Percentiles rank a stretch among this genome's conserved stretches.
phyloP scores from a whole-genome alignment of 2,888 invertebrate species.

The Dascillus cervinus region DNA sequence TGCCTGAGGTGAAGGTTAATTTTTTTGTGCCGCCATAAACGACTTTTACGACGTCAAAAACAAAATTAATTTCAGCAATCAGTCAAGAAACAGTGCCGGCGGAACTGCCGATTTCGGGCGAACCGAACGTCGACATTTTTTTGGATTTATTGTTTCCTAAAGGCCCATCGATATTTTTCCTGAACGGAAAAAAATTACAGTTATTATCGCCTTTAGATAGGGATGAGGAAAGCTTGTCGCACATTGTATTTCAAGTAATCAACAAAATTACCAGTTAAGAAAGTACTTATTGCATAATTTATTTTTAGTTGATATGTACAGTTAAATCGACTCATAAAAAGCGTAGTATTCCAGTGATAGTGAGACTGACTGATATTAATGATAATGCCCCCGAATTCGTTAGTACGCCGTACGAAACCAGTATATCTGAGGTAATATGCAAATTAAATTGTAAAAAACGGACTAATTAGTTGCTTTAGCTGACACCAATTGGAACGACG shows the following conservation, averaged over 20 bases:
- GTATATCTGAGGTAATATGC: slow-evolving; percentile 71
- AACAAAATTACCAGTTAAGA: too few species aligned
- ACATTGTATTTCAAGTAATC: slow-evolving; percentile 79
- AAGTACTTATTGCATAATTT: too few species aligned
- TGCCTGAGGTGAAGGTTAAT: neutral
- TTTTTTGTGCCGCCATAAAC: too few species aligned
- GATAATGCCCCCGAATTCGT: slow-evolving; percentile 82
- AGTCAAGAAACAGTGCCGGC: slow-evolving; percentile 76
- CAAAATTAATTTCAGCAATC: slow-evolving; percentile 62
- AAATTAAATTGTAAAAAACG: neutral
- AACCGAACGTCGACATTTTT: slow-evolving; percentile 69
- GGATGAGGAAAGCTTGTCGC: slow-evolving; percentile 77
- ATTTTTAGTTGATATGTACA: slow-evolving; percentile 71
- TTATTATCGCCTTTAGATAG: slow-evolving; percentile 75
- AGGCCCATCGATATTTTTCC: slow-evolving; percentile 67
- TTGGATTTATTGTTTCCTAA: slow-evolving; percentile 75
- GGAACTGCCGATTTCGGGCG: slow-evolving; percentile 76
- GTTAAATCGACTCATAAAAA: slow-evolving; percentile 72
- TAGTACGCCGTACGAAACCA: slow-evolving; percentile 75
- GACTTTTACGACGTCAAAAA: too few species aligned
- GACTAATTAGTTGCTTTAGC: slow-evolving; percentile 47
- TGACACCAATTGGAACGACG: slow-evolving; percentile 78
- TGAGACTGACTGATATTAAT: slow-evolving; percentile 83
- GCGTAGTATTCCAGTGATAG: slow-evolving; percentile 80
- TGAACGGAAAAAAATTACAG: slow-evolving; percentile 75